A percentile compares a stretch with the other conserved stretches of the same genome.
Conservation (phyloP, 2,888 invertebrate genomes). For the Drosophila tripunctata region DNA sequence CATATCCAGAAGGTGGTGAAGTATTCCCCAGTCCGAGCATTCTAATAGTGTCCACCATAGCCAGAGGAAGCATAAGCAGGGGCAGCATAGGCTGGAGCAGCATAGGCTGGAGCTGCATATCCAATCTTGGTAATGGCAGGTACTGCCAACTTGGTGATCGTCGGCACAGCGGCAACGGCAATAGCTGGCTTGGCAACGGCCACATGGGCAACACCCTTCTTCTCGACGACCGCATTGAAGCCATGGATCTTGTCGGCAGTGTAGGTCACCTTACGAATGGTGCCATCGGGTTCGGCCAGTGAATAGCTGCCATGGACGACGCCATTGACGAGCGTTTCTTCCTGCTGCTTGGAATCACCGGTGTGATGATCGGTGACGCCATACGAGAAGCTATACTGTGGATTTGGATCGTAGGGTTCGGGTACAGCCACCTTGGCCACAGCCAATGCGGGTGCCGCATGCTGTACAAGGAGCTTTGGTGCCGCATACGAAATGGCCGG, state of each 20-base stretch:
- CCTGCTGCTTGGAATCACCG: conserved; percentile 83
- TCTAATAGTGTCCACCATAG: conserved; percentile 64
- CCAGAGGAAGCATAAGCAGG: conserved; percentile 55
- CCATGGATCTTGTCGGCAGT: conserved; percentile 82
- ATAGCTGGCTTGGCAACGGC: conserved; percentile 52
- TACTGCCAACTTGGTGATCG: conserved; percentile 76
- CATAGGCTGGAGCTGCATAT: conserved; percentile 66
- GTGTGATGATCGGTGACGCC: conserved; percentile 82
- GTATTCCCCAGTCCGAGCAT: conserved; percentile 18
- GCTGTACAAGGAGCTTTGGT: conserved; percentile 56
- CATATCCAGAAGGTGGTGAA: conserved; percentile 17
- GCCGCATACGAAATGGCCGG: conserved; percentile 69
- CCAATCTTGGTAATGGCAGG: conserved; percentile 60
- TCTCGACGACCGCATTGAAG: conserved; percentile 83
- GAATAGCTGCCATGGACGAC: conserved; percentile 84
- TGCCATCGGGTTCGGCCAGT: conserved; percentile 83
- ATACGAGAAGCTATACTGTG: conserved; percentile 83
- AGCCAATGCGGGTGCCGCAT: conserved; percentile 70
- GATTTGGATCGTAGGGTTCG: conserved; percentile 82
- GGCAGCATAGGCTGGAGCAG: conserved; percentile 42
- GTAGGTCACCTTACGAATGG: conserved; percentile 82
- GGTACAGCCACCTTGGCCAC: conserved; percentile 63
- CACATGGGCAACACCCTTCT: conserved; percentile 71
- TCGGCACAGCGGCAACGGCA: conserved; percentile 65
- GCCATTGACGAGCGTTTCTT: conserved; percentile 83